These are phyloP conservation scores for Coturnix japonica DNA, from an alignment of 2,113 vertebrate genomes.

Conservation along the genomic window DNA sequence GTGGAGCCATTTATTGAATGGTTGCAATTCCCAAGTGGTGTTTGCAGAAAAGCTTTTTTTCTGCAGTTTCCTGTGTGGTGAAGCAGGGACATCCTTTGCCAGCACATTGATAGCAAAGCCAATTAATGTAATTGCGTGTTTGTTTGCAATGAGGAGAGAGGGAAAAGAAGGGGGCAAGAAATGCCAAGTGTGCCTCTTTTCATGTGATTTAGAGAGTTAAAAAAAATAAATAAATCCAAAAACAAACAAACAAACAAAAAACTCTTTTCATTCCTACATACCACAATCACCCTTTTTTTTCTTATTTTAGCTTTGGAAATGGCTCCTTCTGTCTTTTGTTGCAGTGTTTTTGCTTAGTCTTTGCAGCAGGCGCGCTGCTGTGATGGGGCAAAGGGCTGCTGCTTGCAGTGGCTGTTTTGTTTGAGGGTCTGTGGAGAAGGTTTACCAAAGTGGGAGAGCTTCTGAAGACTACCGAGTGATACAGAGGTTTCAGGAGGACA, in stretches of 20 bases:
- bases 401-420: neutral
- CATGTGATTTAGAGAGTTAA: neutral
- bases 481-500: neutral
- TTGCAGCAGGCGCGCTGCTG: too few relatives aligned
- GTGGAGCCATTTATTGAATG: neutral
- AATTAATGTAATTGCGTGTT: neutral
- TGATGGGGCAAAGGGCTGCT: neutral
- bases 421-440: accelerated
- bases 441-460: neutral
- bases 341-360: neutral
- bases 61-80: neutral
- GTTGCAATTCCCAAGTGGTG: neutral
- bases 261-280: neutral
- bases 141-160: neutral
- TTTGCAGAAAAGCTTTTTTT: neutral
- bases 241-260: too few relatives aligned
- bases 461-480: neutral
- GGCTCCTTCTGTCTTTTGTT: neutral
- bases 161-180: accelerated
- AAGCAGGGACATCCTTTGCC: neutral
- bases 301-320: neutral
- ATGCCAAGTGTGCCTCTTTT: neutral
- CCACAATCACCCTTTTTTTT: neutral
- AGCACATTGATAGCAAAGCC: neutral
- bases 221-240: too few relatives aligned